Evolutionary conservation across 1,140 invertebrate genomes (phyloP), one percentile per base, ranked within the genome.

Genomic region (Schlechtendalia chinensis): DNA sequence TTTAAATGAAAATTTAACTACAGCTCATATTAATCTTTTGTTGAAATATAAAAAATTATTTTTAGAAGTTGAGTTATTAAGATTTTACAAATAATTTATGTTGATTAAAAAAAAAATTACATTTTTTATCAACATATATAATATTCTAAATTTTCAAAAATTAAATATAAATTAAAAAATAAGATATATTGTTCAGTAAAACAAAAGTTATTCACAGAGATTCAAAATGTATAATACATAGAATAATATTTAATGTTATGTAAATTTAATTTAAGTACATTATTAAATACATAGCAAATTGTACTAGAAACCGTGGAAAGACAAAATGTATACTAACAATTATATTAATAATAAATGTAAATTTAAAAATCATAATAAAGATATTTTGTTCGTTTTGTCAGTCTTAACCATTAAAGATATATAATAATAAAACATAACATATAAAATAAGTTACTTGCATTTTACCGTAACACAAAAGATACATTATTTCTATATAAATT

Each of bases 131-230:
- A n/a, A n/a, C 29, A 65, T 39, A 67, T n/a, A 65, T 22, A 67
- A 19, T 65, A 12, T 69, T 50, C 1, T 17, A 24, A 45, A 45
- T 45, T 45, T 67, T 45, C 22, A 4, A 39, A 67, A 67, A 67
- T 67, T 16, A 5, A 39, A 63, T 47, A 4, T n/a, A 67, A 67
- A 67, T 67, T 16, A 5, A 39, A 63, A 27, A 63, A 39, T 65
- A 65, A 67, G 27, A 32, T 63, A 63, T 32, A 63, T 63, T 27
- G 8, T 63, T 63, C 27, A 19, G 27, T 19, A 63, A 63, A 45
- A 45, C 22, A 67, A 67, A 67, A 14, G 22, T 24, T 47, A 39
- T 67, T 24, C n/a, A 47, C 39, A 67, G 22, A 32, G 61, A 63
- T 27, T 32, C 32, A 8, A 8, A 39, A 39, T 39, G 32, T 39